These are phyloP conservation scores for Sweltsa coloradensis DNA, from an alignment of 1,140 invertebrate genomes.

Conservation along the genomic window DNA sequence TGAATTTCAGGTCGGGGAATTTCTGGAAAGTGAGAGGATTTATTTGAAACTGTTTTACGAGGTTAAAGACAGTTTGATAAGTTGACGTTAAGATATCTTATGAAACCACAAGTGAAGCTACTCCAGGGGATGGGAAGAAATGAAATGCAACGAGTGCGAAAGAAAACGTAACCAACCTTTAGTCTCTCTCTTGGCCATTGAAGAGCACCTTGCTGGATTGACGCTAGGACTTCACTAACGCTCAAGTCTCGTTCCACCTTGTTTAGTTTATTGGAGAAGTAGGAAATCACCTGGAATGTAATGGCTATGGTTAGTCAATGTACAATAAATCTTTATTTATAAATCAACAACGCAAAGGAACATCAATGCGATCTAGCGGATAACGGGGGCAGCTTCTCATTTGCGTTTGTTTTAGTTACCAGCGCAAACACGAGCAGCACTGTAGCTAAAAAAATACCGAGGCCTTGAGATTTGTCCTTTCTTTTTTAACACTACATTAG, in stretches of 20 bases:
- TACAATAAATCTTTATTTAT: too few species aligned
- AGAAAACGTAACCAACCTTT: conserved; percentile 47
- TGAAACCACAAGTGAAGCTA: background rate
- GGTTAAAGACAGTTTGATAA: background rate
- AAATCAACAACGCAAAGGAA: too few species aligned
- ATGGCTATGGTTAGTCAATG: too few species aligned
- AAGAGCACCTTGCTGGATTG: conserved; percentile 69
- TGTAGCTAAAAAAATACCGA: too few species aligned
- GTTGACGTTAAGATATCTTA: background rate
- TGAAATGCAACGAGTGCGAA: too few species aligned
- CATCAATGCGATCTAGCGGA: too few species aligned
- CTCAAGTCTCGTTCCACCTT: conserved; percentile 54
- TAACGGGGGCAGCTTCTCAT: too few species aligned
- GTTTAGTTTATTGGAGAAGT: conserved; percentile 71
- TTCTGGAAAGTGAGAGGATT: conserved; percentile 50
- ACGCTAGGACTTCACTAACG: conserved; percentile 70
- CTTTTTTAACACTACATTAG: too few species aligned
- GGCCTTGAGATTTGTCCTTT: too few species aligned
- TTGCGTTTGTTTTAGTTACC: too few species aligned
- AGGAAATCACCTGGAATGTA: conserved; percentile 61
- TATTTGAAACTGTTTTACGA: conserved; percentile 8
- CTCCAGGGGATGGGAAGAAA: conserved; percentile 1
- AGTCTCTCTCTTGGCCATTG: conserved; percentile 67
- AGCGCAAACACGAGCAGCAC: too few species aligned
- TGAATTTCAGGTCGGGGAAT: conserved; percentile 97